phyloP scores from a whole-genome alignment of 1,140 invertebrate genomes.

The Coptotermes formosanus region DNA sequence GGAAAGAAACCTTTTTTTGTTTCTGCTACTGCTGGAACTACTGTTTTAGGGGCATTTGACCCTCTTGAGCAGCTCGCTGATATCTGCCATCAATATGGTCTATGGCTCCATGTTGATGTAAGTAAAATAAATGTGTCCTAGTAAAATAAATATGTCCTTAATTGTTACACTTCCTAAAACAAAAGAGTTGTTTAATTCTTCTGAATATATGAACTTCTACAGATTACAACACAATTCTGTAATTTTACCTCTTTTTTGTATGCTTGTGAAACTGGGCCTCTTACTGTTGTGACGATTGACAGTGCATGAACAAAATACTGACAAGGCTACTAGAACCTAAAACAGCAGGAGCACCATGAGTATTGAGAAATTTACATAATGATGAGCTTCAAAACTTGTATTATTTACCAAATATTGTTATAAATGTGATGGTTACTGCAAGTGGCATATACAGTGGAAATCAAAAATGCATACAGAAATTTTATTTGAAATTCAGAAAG shows the following conservation, averaged over 20 bases:
- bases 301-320: too few relatives aligned
- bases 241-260: background rate
- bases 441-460: too few relatives aligned
- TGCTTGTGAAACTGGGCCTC: background rate
- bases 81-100: conserved; percentile 57
- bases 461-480: too few relatives aligned
- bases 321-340: background rate
- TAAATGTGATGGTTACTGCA: too few relatives aligned
- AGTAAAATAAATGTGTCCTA: conserved; percentile 40
- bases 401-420: too few relatives aligned
- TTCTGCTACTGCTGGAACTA: conserved; percentile 59
- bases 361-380: too few relatives aligned
- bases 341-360: too few relatives aligned
- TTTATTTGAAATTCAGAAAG: too few relatives aligned
- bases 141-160: too few relatives aligned
- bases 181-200: conserved; percentile 28
- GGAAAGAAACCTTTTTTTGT: conserved; percentile 31
- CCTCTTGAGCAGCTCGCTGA: conserved; percentile 71
- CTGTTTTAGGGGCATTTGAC: conserved; percentile 82
- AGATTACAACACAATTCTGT: background rate
- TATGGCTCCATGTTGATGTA: conserved; percentile 89
- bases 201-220: conserved; percentile 20
- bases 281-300: too few relatives aligned
- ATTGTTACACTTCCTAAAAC: background rate
- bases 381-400: too few relatives aligned